A percentile compares a stretch with the other conserved stretches of the same genome.
These are phyloP conservation scores for Rhagoletis pomonella DNA, from an alignment of 1,140 invertebrate species.

Conservation along the genomic window DNA sequence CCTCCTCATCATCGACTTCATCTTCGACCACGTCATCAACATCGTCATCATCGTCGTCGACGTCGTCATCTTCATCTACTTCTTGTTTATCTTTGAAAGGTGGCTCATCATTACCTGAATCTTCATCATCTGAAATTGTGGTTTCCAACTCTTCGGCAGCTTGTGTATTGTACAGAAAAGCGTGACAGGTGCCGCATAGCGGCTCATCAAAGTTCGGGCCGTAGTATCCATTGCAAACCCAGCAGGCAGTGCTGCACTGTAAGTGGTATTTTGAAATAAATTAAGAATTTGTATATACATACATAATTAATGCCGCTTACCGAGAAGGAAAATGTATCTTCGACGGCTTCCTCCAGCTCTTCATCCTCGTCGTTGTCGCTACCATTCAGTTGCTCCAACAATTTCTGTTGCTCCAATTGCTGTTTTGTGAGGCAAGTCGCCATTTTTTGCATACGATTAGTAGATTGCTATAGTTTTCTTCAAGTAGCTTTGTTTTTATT, in stretches of 20 bases:
- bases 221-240: conserved; percentile 93
- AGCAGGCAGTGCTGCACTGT: conserved; percentile 76
- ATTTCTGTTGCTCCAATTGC: conserved; percentile 67
- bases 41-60: conserved; percentile 66
- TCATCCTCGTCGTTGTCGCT: conserved; percentile 65
- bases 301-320: conserved; percentile 43
- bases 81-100: conserved; percentile 76
- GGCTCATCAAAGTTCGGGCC: conserved; percentile 93
- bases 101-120: conserved; percentile 96
- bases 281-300: not conserved
- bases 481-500: not conserved
- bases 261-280: conserved; percentile 63
- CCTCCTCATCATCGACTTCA: conserved; percentile 65
- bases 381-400: conserved; percentile 64
- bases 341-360: conserved; percentile 36
- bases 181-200: conserved; percentile 93
- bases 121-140: conserved; percentile 85
- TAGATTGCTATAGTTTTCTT: not conserved
- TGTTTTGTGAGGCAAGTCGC: conserved; percentile 68
- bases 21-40: conserved; percentile 66
- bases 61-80: conserved; percentile 76
- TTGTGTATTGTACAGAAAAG: conserved; percentile 88
- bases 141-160: conserved; percentile 68
- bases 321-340: conserved; percentile 57
- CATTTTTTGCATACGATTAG: conserved; percentile 60